These are phyloP conservation scores for Eonycteris spelaea DNA, from an alignment of 2,113 vertebrate species.

Conservation along the genomic window DNA sequence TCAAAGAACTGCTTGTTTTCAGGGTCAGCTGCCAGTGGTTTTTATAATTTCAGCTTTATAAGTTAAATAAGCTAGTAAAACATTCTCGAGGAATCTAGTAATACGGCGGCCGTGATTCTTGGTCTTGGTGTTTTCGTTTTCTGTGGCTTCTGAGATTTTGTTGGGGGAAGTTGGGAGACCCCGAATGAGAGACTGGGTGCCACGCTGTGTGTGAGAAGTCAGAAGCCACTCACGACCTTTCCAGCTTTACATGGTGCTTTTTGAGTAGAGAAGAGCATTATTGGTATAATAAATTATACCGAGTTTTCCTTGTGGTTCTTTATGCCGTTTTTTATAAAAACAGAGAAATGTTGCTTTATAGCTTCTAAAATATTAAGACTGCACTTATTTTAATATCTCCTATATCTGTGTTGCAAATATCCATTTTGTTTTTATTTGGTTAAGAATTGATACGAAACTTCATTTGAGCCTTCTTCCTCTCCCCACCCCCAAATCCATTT, in stretches of 20 bases:
- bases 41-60: not conserved
- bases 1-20: not conserved
- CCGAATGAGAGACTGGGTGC: accelerated
- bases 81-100: not conserved
- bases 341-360: not conserved
- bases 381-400: not conserved
- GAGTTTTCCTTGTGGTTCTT: not conserved
- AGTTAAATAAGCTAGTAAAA: not conserved
- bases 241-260: not conserved
- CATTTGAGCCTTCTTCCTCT: not conserved
- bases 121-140: not conserved
- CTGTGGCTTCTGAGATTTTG: not conserved
- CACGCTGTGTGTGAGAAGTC: accelerated
- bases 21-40: not conserved
- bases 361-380: not conserved
- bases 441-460: not conserved
- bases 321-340: not conserved
- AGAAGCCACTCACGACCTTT: not conserved
- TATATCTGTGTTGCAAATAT: not conserved
- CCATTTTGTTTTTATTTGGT: not conserved
- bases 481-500: not conserved
- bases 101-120: not conserved
- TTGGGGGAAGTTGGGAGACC: not conserved
- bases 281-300: not conserved
- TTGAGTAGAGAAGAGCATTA: not conserved